A percentile compares a stretch with the other conserved stretches of the same genome.
Evolutionary conservation across 1,140 invertebrate genomes (phyloP).

Genomic region (Drosophila arizonae): DNA sequence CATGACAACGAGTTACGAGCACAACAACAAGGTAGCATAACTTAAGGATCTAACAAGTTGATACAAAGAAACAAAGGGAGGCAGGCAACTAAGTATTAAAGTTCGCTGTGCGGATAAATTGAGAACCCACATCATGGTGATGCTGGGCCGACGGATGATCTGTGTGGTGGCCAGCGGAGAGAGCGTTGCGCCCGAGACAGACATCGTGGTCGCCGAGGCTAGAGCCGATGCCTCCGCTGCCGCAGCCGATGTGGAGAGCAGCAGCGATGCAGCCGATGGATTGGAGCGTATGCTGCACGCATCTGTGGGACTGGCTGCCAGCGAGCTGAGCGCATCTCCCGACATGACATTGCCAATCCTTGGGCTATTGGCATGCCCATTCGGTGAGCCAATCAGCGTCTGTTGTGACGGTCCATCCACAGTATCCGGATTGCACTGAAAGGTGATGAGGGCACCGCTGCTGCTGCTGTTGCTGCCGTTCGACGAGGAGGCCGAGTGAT

Average conservation of each 20-base stretch:
- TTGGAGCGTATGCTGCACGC: conserved; percentile 82
- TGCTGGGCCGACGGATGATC: conserved; percentile 79
- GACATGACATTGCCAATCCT: conserved; percentile 63
- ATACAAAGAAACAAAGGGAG: neutral
- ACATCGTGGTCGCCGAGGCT: conserved; percentile 56
- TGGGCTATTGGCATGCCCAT: conserved; percentile 61
- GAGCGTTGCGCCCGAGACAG: conserved; percentile 68
- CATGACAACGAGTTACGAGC: conserved; percentile 11
- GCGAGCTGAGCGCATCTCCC: conserved; percentile 67
- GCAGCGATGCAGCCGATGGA: conserved; percentile 79
- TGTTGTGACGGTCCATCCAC: conserved; percentile 50
- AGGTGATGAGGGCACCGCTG: conserved; percentile 71
- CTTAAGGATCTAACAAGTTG: conserved; percentile 15
- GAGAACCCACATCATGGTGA: conserved; percentile 82
- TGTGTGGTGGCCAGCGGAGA: conserved; percentile 81
- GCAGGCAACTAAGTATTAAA: conserved; percentile 43
- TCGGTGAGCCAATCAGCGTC: conserved; percentile 65
- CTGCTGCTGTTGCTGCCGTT: conserved; percentile 75
- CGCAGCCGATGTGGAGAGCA: conserved; percentile 71
- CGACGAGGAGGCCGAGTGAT: conserved; percentile 75
- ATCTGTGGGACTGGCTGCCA: conserved; percentile 81
- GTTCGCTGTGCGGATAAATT: conserved; percentile 12
- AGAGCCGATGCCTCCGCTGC: conserved; percentile 69
- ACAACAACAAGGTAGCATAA: conserved; percentile 22
- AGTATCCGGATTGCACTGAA: conserved; percentile 65